Evolutionary conservation across 2,797 vertebrate species (phyloP).

Genomic region (Macroramphosus scolopax): DNA sequence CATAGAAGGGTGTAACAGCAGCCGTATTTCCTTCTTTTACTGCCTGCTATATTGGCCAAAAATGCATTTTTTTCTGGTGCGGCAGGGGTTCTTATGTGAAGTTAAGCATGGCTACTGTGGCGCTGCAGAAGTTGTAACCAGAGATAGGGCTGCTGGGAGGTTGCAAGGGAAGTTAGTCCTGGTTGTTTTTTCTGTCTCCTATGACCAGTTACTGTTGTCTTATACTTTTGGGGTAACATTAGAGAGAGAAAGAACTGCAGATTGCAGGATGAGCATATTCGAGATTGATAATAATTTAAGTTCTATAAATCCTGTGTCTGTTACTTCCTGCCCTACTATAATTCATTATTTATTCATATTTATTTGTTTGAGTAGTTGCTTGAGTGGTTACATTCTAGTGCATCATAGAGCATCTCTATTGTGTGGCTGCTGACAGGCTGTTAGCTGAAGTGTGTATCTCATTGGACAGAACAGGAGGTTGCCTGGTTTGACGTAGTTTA

Average conservation of each 20-base stretch:
- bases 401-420: too few relatives aligned
- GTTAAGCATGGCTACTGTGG: slow-evolving; percentile 16
- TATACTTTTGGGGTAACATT: neutral
- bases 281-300: too few relatives aligned
- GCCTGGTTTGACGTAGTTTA: too few relatives aligned
- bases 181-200: slow-evolving; percentile 37
- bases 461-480: too few relatives aligned
- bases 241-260: slow-evolving; percentile 11
- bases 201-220: slow-evolving; percentile 9
- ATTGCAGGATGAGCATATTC: too few relatives aligned
- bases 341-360: too few relatives aligned
- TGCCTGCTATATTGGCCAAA: slow-evolving; percentile 47
- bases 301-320: too few relatives aligned
- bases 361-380: too few relatives aligned
- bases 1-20: slow-evolving; percentile 53
- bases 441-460: too few relatives aligned
- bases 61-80: slow-evolving; percentile 22
- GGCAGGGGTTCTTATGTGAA: slow-evolving; percentile 18
- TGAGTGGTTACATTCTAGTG: too few relatives aligned
- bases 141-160: slow-evolving; percentile 34
- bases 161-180: slow-evolving; percentile 38
- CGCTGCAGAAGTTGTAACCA: slow-evolving; percentile 32
- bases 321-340: too few relatives aligned
- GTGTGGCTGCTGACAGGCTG: too few relatives aligned
- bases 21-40: slow-evolving; percentile 53